Evolutionary conservation across 35 echinoderm and acorn worm genomes (phyloP).

Genomic region (Chiridota heheva): DNA sequence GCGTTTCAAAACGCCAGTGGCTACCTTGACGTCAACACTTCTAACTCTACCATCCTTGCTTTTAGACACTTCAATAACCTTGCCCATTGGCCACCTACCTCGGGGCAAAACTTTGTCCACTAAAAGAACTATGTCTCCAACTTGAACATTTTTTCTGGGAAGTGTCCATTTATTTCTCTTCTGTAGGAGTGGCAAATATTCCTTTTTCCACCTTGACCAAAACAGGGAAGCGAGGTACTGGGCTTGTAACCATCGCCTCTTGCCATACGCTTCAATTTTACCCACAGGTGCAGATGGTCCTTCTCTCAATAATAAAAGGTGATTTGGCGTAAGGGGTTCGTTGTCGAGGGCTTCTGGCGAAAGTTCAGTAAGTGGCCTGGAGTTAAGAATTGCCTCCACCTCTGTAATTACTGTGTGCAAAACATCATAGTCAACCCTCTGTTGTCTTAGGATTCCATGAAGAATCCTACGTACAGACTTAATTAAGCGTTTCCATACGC

Average conservation of each 20-base stretch:
- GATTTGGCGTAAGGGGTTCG: constrained; percentile 12
- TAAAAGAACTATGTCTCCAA: constrained; percentile 23
- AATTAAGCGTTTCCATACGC: constrained; percentile 11
- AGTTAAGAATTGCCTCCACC: constrained; percentile 25
- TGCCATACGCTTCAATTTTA: constrained; percentile 24
- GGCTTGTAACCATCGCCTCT: constrained; percentile 54
- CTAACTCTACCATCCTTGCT: constrained; percentile 43
- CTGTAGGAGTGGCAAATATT: constrained; percentile 58
- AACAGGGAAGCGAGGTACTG: constrained; percentile 57
- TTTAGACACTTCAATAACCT: background rate
- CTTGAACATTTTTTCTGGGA: constrained; percentile 32
- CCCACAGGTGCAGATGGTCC: constrained; percentile 8
- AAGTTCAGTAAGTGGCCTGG: constrained; percentile 12
- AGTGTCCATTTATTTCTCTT: constrained; percentile 49
- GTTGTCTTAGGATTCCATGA: background rate
- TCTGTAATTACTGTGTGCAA: constrained; percentile 34
- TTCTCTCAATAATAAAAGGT: constrained; percentile 16
- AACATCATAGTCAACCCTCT: background rate
- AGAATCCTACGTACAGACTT: background rate
- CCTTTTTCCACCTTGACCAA: constrained; percentile 55
- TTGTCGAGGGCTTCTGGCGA: background rate
- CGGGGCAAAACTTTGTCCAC: constrained; percentile 1
- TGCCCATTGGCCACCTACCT: constrained; percentile 34
- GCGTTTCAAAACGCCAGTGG: constrained; percentile 16
- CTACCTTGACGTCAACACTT: constrained; percentile 38